Conservation (phyloP, 2,797 vertebrate genomes). For the Cheirogaleus major region DNA sequence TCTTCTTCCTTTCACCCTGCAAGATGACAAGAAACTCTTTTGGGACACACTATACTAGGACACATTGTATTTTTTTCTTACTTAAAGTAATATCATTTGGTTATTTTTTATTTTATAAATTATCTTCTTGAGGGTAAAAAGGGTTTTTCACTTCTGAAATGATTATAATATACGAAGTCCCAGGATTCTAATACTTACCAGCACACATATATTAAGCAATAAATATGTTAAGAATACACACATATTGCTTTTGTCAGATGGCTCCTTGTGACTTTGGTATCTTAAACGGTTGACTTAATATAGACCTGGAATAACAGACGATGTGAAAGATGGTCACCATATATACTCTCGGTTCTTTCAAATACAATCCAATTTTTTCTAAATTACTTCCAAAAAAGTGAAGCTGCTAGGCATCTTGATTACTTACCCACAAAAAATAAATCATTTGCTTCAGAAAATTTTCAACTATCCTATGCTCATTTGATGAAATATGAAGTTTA, state of each 20-base stretch:
- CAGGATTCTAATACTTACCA: neutral
- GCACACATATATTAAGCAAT: neutral
- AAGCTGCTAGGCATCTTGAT: neutral
- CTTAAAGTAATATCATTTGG: neutral
- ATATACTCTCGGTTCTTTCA: neutral
- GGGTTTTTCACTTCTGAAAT: neutral
- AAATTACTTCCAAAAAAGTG: neutral
- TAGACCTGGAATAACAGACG: neutral
- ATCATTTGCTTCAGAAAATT: neutral
- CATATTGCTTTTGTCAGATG: neutral
- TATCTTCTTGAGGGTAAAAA: neutral
- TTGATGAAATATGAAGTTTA: neutral
- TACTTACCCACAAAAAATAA: neutral
- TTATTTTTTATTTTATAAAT: constrained; percentile 1
- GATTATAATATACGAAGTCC: neutral
- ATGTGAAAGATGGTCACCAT: neutral
- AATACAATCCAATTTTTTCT: neutral
- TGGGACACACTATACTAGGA: neutral
- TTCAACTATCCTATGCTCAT: neutral
- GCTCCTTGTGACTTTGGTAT: neutral
- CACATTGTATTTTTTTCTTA: neutral
- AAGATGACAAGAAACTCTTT: neutral
- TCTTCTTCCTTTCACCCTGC: neutral
- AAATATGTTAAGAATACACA: neutral
- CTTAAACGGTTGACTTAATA: neutral